Evolutionary conservation across 2,797 vertebrate genomes (phyloP).

Genomic region (Emys orbicularis): DNA sequence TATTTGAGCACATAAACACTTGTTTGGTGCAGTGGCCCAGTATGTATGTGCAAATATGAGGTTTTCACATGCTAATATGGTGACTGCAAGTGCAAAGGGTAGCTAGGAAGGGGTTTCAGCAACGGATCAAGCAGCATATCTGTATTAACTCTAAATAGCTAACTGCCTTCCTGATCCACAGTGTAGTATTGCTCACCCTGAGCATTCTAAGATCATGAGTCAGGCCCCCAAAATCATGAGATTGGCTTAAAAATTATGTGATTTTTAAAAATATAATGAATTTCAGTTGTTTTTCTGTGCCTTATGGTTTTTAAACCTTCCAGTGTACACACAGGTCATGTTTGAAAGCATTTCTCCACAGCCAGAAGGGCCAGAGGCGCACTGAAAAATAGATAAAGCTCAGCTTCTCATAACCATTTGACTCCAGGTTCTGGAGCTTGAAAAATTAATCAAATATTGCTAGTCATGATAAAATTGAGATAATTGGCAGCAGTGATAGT

Average conservation of each 20-base stretch:
- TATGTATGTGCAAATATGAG: not conserved
- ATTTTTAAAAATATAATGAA: not conserved
- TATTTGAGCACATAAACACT: not conserved
- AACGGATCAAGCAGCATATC: not conserved
- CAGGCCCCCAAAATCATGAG: not conserved
- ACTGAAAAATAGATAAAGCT: constrained; percentile 13
- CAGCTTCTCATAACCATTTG: constrained; percentile 33
- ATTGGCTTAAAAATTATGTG: not conserved
- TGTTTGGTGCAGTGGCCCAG: not conserved
- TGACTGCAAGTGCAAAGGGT: not conserved
- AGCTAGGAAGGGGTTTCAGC: not conserved
- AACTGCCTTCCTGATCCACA: not conserved
- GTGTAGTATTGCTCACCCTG: not conserved
- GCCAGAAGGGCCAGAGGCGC: not conserved
- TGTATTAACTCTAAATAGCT: not conserved
- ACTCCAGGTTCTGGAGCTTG: not conserved
- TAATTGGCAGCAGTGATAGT: constrained; percentile 51
- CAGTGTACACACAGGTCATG: not conserved
- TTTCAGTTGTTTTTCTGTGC: not conserved
- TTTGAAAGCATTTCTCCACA: not conserved
- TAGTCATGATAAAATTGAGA: constrained; percentile 45
- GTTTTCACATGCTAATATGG: not conserved
- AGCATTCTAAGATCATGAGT: constrained; percentile 2
- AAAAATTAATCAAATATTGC: constrained; percentile 44
- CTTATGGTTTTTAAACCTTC: not conserved